Evolutionary conservation across 2,797 vertebrate genomes (phyloP), one percentile per base, ranked within the genome.

Genomic region (Sparidentex hasta): DNA sequence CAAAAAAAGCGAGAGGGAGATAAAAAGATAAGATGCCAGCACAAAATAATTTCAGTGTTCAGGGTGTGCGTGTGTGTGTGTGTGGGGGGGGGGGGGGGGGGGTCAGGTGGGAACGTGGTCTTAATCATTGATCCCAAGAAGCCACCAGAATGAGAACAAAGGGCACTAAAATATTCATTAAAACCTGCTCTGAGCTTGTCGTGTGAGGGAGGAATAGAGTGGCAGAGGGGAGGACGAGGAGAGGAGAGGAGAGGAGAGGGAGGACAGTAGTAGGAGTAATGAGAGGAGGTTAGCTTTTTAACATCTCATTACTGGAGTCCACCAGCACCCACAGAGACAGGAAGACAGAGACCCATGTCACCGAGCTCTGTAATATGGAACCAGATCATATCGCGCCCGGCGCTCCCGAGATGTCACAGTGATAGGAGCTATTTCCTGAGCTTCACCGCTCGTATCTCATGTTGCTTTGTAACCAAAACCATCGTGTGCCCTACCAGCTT

Each of bases 101-200:
- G n/a, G n/a, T 87, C 80, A 84, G 84, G 75, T 78, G 82, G 86
- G 69, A 88, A 54, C 25, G 13, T 77, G 76, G 85, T 90, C 91
- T 84, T 93, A 91, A 94, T 95, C 92, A 93, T 74, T 91, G 92
- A 93, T 92, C 93, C 86, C 80, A 83, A 82, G 83, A 86, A 93
- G 89, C 76, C 83, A 84, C 81, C 83, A 86, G 89, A 89, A 94
- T 90, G 89, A 93, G 94, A 95, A 95, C 90, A 95, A 95, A 94
- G 91, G 77, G 62, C 87, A 87, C 84, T 95, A 93, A 95, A 95
- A 95, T 94, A 95, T 94, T 95, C 93, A 96, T 96, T 95, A 95
- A 94, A 96, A 92, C 80, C 93, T 91, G 90, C 92, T 92, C 86
- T 57, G 86, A 89, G 90, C 91, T 87, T 74, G 70, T 92, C 77